Evolutionary conservation across 2,113 vertebrate genomes (phyloP), one percentile per base, ranked within the genome.

Genomic region (Harpagus bidentatus): DNA sequence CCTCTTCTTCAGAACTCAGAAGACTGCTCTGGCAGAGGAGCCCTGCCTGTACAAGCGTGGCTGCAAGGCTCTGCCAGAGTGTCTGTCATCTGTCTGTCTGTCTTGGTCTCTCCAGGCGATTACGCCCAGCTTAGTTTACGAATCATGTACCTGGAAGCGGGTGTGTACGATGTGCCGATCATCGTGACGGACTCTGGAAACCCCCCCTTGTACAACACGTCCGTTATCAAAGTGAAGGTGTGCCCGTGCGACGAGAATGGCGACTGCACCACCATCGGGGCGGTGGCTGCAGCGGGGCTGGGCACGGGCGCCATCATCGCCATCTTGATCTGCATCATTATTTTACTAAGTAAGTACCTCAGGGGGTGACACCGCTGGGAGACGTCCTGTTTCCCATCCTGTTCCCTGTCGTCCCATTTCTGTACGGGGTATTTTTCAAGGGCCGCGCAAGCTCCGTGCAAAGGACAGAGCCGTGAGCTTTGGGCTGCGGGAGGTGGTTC

Each of bases 141-240:
- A 19, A 98, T 99, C 96, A 98, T 99, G 65, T 99, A 99, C 94
- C 98, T 99, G 96, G 99, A 99, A 83, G 99, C 99, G 0, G 99
- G 99, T 1, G 95, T 99, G 94, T 99, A 99, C 0, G 99, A 99
- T 1, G 99, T 99, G 48, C 99, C 99, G 1, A 85, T 99, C 90
- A 98, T 98, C 1, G 99, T 99, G 93, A 99, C 99, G 0, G 99
- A 99, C 98, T 99, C 99, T 0, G 99, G 99, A 38, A 99, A 99
- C 98, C 99, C 99, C 1, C 99, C 99, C 0, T 77, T 99, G 97
- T 99, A 99, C 96, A 99, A 99, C 97, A 99, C 97, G 2, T 99
- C 99, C 1, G 12, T 99, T 96, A 99, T 99, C 97, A 99, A 99
- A 86, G 99, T 99, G 93, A 99, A 99, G 97, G 99, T 99, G 97